Base-by-base conservation (phyloP, 2,888 invertebrate genomes). In the Megaustenia siamemsis region DNA sequence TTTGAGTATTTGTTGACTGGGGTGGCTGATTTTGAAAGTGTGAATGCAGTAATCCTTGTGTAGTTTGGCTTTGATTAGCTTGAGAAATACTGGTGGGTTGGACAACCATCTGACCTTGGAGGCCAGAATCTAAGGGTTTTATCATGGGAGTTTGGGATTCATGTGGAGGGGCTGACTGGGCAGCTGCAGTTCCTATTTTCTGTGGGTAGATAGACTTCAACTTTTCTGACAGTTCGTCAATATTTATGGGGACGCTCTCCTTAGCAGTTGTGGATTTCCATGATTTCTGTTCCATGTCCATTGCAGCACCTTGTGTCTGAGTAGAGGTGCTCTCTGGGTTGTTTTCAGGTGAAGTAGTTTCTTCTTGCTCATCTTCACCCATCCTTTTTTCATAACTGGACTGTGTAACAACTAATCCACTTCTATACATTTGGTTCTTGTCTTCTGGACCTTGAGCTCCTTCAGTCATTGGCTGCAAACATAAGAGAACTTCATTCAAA, bases 211-310 rank as follows among this genome's bases (percentile, higher is more conserved):
- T 82, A 35, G 84, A 84, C n/a, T 82, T 87, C 38, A 92, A 85
- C 79, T 92, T 91, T 73, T 92, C 90, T 75, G 90, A 89, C 38
- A 92, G 85, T 84, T 91, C 91, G 86, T 88, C 90, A 32, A 92
- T 89, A 84, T 92, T 91, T 35, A 92, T 89, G 28, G 91, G 91
- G 28, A 91, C 90, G 68, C 88, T 88, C 10, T 88, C 86, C 45
- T 87, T 81, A 53, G 89, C 87, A 63, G 87, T 86, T 49, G 87
- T 87, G 43, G 86, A 87, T 82, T 89, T 88, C 82, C 88, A 87
- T 21, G 88, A 87, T 49, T 86, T 83, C 80, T 87, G 86, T 56
- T 89, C 86, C 60, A 86, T 80, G 73, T 87, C 88, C 68, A 69
- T 81, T 18, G 77, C 38, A 28, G 53, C 80, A 18, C 83, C 81